Conservation (phyloP, 2,113 vertebrate genomes). For the Protomyctophum bolini region DNA sequence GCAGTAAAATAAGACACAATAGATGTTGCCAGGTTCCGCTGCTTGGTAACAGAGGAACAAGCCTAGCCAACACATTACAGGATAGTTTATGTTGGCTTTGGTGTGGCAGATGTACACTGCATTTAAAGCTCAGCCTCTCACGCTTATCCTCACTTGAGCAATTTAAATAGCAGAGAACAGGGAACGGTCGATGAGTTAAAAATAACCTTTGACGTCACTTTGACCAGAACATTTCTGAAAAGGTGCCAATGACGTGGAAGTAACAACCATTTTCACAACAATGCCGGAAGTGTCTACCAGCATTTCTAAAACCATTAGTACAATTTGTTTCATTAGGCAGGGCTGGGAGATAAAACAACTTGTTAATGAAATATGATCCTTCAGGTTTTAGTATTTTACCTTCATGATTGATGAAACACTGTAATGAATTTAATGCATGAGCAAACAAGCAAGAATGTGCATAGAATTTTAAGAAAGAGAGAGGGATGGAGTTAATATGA, state of each 20-base stretch:
- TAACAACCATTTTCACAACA: not conserved
- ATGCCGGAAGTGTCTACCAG: conserved; percentile 8
- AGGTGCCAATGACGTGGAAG: not conserved
- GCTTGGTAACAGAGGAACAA: conserved; percentile 69
- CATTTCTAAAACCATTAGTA: not conserved
- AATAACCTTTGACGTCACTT: conserved; percentile 40
- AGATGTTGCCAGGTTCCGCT: conserved; percentile 52
- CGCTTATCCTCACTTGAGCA: conserved; percentile 26
- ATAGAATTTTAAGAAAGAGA: no score
- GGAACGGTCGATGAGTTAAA: conserved; percentile 23
- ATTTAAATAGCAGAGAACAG: conserved; percentile 18
- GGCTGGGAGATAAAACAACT: not conserved
- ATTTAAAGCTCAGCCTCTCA: conserved; percentile 22
- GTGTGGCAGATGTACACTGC: conserved; percentile 17
- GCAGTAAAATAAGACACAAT: conserved; percentile 47
- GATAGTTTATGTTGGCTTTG: conserved; percentile 20
- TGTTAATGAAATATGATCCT: not conserved
- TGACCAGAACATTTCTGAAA: conserved; percentile 13
- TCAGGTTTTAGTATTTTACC: not conserved
- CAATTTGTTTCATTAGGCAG: not conserved
- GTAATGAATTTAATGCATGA: no score
- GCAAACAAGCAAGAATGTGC: no score
- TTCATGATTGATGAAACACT: not conserved
- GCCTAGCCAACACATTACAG: conserved; percentile 61
- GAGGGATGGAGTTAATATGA: no score